Conservation (phyloP, 53 echinoderm and acorn worm species). For the Holothuria scabra region DNA sequence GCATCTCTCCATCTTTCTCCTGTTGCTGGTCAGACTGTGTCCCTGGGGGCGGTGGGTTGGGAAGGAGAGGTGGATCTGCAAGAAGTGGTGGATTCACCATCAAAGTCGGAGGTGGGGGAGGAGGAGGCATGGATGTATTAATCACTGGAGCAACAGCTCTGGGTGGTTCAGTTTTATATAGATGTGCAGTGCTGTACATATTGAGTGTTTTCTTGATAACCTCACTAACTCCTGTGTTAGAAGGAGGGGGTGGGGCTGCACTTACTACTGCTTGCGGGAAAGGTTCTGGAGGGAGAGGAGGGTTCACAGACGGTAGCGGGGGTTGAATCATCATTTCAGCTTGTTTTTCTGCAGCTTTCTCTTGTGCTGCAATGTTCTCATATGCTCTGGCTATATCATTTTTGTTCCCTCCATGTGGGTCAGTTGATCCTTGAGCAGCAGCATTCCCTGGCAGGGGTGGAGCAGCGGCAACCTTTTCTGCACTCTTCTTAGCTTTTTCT, state of each 20-base stretch:
- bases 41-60: slow-evolving; percentile 13
- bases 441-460: neutral
- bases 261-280: neutral
- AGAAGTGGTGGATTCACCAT: slow-evolving; percentile 7
- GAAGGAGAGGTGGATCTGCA: slow-evolving; percentile 12
- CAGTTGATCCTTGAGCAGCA: no score
- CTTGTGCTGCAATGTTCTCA: slow-evolving; percentile 27
- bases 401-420: neutral
- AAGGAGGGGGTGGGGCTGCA: neutral
- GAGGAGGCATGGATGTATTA: slow-evolving; percentile 41
- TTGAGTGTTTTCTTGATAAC: slow-evolving; percentile 34
- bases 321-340: neutral
- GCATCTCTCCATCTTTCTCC: slow-evolving; percentile 8
- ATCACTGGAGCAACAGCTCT: neutral
- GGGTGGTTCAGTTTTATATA: neutral
- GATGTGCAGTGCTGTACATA: slow-evolving; percentile 31
- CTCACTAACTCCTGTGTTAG: slow-evolving; percentile 6
- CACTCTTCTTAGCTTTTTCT: neutral
- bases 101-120: slow-evolving; percentile 27
- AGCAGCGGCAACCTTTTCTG: neutral
- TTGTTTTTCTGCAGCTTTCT: neutral
- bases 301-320: neutral
- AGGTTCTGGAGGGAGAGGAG: slow-evolving; percentile 15
- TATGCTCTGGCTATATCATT: slow-evolving; percentile 17
- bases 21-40: neutral